Evolutionary conservation across 2,113 vertebrate genomes (phyloP).

Genomic region (Istiophorus platypterus): DNA sequence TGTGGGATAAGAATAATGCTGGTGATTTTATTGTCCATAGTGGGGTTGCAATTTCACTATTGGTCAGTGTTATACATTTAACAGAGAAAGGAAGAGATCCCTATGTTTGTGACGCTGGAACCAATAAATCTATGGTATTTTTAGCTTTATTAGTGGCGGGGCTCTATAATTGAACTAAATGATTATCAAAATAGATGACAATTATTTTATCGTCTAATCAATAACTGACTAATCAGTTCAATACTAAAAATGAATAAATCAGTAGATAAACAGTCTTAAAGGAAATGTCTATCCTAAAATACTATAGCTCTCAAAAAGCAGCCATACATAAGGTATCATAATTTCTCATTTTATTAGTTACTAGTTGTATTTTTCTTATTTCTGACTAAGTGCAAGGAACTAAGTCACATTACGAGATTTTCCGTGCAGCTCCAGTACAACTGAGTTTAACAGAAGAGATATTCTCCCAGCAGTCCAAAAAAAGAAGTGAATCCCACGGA

Average conservation of each 20-base stretch:
- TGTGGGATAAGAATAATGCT: conserved; percentile 35
- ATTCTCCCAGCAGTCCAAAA: not conserved
- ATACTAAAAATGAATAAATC: not conserved
- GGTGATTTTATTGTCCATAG: not conserved
- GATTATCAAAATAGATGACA: not conserved
- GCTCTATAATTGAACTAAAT: not conserved
- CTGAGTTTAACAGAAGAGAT: not conserved
- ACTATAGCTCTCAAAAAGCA: not conserved
- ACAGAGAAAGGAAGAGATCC: conserved; percentile 6
- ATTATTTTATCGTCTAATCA: not conserved
- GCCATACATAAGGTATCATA: not conserved
- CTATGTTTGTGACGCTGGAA: not conserved
- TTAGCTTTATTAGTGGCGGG: not conserved
- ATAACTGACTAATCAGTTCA: not conserved
- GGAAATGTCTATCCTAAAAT: not conserved
- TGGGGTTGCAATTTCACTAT: conserved; percentile 3
- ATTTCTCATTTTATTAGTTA: not conserved
- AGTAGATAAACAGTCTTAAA: not conserved
- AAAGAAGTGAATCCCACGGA: conserved; percentile 14
- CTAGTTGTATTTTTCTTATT: not conserved
- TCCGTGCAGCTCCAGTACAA: not conserved
- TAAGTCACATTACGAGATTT: conserved; percentile 5
- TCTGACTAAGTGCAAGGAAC: not conserved
- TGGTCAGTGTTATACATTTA: not conserved
- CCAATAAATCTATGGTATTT: not conserved